phyloP scores from a whole-genome alignment of 2,888 invertebrate species.

The Athrips mouffetella region DNA sequence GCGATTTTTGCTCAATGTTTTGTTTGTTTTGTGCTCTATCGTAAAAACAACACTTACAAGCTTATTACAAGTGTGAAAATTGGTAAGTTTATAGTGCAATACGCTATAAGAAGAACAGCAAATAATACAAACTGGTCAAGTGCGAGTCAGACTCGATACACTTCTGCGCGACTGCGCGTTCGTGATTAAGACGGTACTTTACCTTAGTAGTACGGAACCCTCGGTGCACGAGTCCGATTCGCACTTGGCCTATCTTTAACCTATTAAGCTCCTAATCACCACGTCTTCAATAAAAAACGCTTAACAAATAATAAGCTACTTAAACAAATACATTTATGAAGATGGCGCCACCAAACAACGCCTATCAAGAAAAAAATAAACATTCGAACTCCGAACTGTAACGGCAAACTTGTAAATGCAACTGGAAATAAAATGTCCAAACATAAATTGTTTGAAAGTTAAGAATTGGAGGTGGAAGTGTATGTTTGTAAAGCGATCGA shows the following conservation, averaged over 20 bases:
- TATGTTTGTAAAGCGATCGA: constrained; percentile 44
- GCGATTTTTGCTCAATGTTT: no score
- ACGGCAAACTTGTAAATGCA: constrained; percentile 15
- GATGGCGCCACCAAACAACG: constrained; percentile 33
- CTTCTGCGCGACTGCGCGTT: no score
- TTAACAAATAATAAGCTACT: constrained; percentile 13
- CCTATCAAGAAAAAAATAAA: constrained; percentile 34
- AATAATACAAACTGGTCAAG: no score
- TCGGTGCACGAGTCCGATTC: no score
- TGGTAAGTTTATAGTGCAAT: no score
- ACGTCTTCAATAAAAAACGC: constrained; percentile 11
- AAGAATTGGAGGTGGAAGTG: constrained; percentile 3
- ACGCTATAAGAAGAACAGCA: no score
- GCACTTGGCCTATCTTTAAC: not conserved
- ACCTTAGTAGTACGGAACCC: no score
- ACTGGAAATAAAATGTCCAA: not conserved
- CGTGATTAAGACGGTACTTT: no score
- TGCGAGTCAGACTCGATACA: no score
- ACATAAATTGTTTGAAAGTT: not conserved
- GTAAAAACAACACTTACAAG: no score
- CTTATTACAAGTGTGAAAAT: no score
- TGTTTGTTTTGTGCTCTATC: no score
- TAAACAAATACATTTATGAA: constrained; percentile 4
- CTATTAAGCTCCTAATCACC: not conserved
- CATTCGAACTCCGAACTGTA: constrained; percentile 29